Conservation (phyloP, 1,140 invertebrate genomes). For the Thaumatotibia leucotreta region DNA sequence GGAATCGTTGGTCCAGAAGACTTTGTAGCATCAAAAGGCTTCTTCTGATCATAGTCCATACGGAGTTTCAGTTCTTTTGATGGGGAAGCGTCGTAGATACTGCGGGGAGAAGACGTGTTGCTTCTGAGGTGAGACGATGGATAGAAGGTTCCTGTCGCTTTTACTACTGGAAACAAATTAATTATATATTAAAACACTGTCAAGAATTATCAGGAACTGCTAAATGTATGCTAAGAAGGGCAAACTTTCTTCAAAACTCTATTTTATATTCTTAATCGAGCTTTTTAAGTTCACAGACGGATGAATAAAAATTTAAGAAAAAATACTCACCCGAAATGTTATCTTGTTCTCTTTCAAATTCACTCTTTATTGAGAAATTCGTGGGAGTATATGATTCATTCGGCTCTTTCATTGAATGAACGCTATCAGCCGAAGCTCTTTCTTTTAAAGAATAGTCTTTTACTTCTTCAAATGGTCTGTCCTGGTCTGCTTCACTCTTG, state of each 20-base stretch:
- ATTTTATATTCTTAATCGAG: too few species aligned
- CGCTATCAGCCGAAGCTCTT: conserved; percentile 59
- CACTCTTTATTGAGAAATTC: conserved; percentile 70
- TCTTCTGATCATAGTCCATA: conserved; percentile 56
- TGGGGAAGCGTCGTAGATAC: conserved; percentile 66
- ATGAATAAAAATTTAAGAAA: conserved; percentile 18
- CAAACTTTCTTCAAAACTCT: neutral
- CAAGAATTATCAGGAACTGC: neutral
- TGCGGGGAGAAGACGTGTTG: conserved; percentile 57
- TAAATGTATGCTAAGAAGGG: neutral
- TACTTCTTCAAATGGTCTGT: conserved; percentile 67
- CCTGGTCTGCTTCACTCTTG: conserved; percentile 57
- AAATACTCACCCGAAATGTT: conserved; percentile 67
- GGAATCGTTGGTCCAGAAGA: conserved; percentile 56
- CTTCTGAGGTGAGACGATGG: conserved; percentile 87
- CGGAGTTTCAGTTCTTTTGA: conserved; percentile 58
- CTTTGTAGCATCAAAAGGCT: conserved; percentile 47
- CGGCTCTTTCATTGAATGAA: conserved; percentile 52
- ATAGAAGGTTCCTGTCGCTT: conserved; percentile 95
- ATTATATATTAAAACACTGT: neutral
- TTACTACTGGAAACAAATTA: conserved; percentile 87
- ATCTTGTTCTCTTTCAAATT: conserved; percentile 66
- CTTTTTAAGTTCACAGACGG: neutral
- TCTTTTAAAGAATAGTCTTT: conserved; percentile 74
- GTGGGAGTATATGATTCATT: conserved; percentile 55